Percentiles rank a stretch among this genome's conserved stretches.
Evolutionary conservation across 1,140 invertebrate species (phyloP).

Genomic region (Aphelenchoides avenae): DNA sequence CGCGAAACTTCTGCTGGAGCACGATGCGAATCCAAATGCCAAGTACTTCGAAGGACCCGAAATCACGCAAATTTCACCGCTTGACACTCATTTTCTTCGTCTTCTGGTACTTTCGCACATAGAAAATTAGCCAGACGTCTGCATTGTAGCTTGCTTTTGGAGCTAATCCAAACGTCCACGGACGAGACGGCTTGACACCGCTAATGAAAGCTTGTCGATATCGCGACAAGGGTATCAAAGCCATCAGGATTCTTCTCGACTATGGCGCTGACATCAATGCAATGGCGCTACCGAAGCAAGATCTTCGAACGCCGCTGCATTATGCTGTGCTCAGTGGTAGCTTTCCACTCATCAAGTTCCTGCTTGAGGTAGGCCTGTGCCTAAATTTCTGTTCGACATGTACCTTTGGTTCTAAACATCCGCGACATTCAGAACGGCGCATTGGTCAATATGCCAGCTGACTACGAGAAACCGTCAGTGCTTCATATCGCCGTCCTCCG

Average conservation of each 20-base stretch:
- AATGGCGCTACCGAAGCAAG: conserved; percentile 20
- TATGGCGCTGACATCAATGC: conserved; percentile 36
- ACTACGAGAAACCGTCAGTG: conserved; percentile 27
- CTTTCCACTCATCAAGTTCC: conserved; percentile 15
- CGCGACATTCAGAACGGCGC: conserved; percentile 28
- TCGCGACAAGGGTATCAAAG: conserved; percentile 16
- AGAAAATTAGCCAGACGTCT: conserved; percentile 2
- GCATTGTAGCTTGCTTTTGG: conserved; percentile 29
- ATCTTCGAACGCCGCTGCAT: conserved; percentile 28
- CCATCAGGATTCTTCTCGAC: conserved; percentile 28
- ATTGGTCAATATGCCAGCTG: conserved; percentile 20
- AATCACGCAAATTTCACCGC: conserved; percentile 28
- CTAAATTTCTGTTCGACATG: conserved; percentile 9
- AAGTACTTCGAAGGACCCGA: conserved; percentile 54
- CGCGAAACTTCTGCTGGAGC: conserved; percentile 67
- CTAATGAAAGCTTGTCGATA: conserved; percentile 38
- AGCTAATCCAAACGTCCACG: conserved; percentile 37
- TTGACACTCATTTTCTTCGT: conserved; percentile 25
- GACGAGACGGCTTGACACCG: conserved; percentile 32
- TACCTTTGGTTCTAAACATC: background rate
- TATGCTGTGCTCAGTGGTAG: conserved; percentile 37
- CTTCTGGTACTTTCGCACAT: conserved; percentile 3
- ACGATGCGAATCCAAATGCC: conserved; percentile 68
- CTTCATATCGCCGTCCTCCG: conserved; percentile 29
- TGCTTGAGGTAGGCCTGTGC: conserved; percentile 26